Base-by-base conservation (phyloP, 2,113 vertebrate genomes). In the Etia nguti region DNA sequence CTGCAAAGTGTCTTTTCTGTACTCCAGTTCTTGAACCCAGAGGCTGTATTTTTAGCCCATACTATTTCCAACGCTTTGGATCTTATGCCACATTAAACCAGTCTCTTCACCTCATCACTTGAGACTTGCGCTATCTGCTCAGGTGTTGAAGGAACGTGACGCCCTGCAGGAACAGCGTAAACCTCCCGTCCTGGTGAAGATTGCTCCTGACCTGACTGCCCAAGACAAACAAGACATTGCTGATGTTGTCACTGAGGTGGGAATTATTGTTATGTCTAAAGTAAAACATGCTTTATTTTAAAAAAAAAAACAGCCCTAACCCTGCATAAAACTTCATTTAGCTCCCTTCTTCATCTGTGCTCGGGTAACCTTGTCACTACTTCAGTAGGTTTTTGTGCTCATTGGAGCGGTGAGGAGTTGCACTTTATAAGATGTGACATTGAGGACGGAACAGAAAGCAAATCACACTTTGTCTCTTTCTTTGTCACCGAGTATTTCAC, bases 211-310 rank as follows among this genome's bases (percentile, higher is more conserved):
- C 93, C 97, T 99, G 87, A 97, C 95, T 0, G 6, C 84, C 0
- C 97, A 97, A 93, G 98, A 99, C 95, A 99, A 98, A 91, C 92
- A 88, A 92, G 98, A 99, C 88, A 97, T 99, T 0, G 98, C 98
- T 36, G 95, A 96, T 0, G 93, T 99, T 34, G 89, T 98, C 68
- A 96, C 92, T 2, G 97, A 99, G 98, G 98, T 99, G 73, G 46
- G 73, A 77, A 77, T n/a, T 29, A 52, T 50, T 77, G 43, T 50
- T 31, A 50, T 75, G 16, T 77, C 16, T 50, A 50, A 75, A 75
- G 43, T 75, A 20, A 48, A 50, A 75, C 15, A 31, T 20, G 43
- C 24, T 48, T 75, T 65, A 65, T 65, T 22, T 43, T 10, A 43
- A 70, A 70, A 59, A 59, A 34, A 8, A 56, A 62, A n/a, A 38